A percentile compares a stretch with the other conserved stretches of the same genome.
Evolutionary conservation across 2,888 invertebrate genomes (phyloP).

Genomic region (Spodoptera picta): DNA sequence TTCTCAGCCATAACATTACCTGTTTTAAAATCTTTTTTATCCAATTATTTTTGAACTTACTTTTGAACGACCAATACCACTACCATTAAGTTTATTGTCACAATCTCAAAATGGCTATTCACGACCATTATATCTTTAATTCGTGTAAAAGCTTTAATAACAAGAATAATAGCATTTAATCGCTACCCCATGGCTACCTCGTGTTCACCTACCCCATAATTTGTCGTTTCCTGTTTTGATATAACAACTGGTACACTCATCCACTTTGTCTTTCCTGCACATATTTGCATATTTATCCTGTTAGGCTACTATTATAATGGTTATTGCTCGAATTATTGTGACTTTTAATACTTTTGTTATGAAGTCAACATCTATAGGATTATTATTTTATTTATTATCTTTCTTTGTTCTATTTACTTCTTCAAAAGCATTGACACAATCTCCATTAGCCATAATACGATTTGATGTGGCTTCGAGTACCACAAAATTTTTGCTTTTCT

Average conservation of each 20-base stretch:
- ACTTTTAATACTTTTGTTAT: no score
- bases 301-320: neutral
- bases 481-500: conserved; percentile 3
- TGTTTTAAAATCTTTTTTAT: no score
- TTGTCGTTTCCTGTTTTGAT: conserved; percentile 66
- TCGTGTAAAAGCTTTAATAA: conserved; percentile 32
- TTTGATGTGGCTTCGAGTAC: neutral
- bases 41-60: no score
- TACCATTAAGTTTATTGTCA: neutral
- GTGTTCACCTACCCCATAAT: conserved; percentile 55
- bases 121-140: conserved; percentile 7
- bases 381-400: no score
- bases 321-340: neutral
- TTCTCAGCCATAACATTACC: no score
- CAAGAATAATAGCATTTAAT: conserved; percentile 17
- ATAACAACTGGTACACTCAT: conserved; percentile 54
- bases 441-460: no score
- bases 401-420: no score
- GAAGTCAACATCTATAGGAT: no score
- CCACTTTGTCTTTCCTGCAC: conserved; percentile 17
- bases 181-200: conserved; percentile 43
- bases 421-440: no score
- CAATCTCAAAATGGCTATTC: neutral
- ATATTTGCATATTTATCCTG: neutral
- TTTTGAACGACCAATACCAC: no score